Conservation (phyloP, 2,113 vertebrate species). For the Balaeniceps rex region DNA sequence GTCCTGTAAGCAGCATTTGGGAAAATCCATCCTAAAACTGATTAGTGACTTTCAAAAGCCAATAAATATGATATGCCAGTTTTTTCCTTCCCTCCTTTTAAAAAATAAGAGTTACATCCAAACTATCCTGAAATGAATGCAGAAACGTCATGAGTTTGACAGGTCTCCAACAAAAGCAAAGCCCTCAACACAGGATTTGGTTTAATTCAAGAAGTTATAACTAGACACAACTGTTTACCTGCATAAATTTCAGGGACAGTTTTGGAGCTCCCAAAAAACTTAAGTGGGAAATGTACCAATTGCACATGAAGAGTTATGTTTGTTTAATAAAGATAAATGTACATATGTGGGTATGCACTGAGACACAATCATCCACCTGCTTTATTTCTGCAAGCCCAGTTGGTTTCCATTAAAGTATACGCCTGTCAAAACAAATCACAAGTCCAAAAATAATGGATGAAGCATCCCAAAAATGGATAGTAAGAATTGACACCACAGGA, state of each 20-base stretch:
- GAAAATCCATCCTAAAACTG: background rate
- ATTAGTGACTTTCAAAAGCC: background rate
- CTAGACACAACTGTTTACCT: background rate
- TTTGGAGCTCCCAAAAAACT: background rate
- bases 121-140: background rate
- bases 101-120: background rate
- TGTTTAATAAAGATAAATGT: background rate
- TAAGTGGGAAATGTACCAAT: background rate
- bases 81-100: background rate
- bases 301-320: background rate
- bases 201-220: background rate
- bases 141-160: background rate
- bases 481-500: background rate
- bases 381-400: background rate
- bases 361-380: background rate
- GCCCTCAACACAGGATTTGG: background rate
- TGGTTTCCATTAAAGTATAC: background rate
- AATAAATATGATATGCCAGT: fast-evolving
- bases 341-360: background rate
- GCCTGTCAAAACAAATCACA: background rate
- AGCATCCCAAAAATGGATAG: background rate
- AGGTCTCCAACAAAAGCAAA: background rate
- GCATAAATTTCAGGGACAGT: background rate
- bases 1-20: background rate
- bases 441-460: background rate